Base-by-base conservation (phyloP, 2,888 invertebrate species). In the Carabus problematicus region DNA sequence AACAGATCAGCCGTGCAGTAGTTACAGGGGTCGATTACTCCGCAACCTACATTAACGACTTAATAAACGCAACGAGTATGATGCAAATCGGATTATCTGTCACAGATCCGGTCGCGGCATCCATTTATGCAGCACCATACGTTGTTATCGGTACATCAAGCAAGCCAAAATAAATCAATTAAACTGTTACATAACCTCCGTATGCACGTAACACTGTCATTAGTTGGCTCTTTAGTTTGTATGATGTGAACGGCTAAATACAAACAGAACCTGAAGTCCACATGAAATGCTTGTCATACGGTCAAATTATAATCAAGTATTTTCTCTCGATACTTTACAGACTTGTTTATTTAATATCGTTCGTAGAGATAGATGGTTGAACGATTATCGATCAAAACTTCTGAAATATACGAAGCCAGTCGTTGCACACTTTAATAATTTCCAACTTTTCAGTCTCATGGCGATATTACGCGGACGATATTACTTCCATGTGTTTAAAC, bases 401-500 rank as follows among this genome's bases (percentile, higher is more conserved):
- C 40, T 7, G 42, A 54, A 54, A 63, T 52, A 54, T 54, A 54
- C 29, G 29, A 29, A 29, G 29, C 14, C 16, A 63, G 63, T 63
- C 47, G 9, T 11, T 12, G 45, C 12, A 54, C 54, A 63, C 63
- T 63, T 63, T 63, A 63, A 63, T 63, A 63, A 63, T 63, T 63
- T 63, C 63, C 52, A 63, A 63, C 19, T 63, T 63, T 63, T 63
- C 54, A 63, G 63, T 63, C 63, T 63, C 63, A 52, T 63, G 52
- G 52, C 63, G 54, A 63, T 63, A 62, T 62, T 54, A 52, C 52
- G 54, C 63, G 40, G 54, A 45, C 63, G 63, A 63, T 63, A 63
- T 63, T 63, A 63, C 63, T 63, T 63, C 54, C 54, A 63, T 63
- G 63, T 63, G 63, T 63, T 63, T 63, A 63, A 63, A 63, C 54